Evolutionary conservation across 1,140 invertebrate genomes (phyloP), one percentile per base, ranked within the genome.

Genomic region (Drosophila bocqueti): DNA sequence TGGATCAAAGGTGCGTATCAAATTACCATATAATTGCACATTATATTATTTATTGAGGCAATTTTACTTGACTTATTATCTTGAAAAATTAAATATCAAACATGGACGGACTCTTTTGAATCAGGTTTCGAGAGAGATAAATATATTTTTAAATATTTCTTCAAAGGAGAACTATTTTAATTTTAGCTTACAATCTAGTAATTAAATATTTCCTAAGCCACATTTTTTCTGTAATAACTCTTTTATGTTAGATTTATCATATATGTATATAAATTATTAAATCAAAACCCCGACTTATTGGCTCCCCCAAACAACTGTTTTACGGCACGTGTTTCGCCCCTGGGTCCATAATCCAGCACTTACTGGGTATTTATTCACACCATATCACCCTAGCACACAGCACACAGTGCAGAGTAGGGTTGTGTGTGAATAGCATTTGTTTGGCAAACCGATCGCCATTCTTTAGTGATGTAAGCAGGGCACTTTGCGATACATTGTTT

Each of bases 401-500:
- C 6, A 24, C 16, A 49, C 29, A 11, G 46, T n/a, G 49, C 49
- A 54, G 16, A 3, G 49, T 13, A 4, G 6, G 29, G 1, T 31
- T 8, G 31, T 67, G 34, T 34, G 43, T 36, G 21, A 61, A 82
- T 11, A 71, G 49, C 54, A 79, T 78, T 89, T 87, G 84, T 86
- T 83, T 87, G 82, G 61, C 83, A 81, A 86, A 79, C 79, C 83
- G 34, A 52, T 49, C 36, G 38, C 31, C 49, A 43, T 46, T 29
- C n/a, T 13, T 15, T n/a, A 58, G 69, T 90, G 84, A 87, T 86
- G 83, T 83, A 86, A 86, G 82, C 61, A 50, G 54, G 50, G 63
- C 61, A 43, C 63, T 76, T 76, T 21, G 63, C 34, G 13, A 29
- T 58, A 63, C 62, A 77, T 77, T 77, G 76, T 78, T 78, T 69